Evolutionary conservation across 2,113 vertebrate species (phyloP), one percentile per base, ranked within the genome.

Genomic region (Aegithalos caudatus): DNA sequence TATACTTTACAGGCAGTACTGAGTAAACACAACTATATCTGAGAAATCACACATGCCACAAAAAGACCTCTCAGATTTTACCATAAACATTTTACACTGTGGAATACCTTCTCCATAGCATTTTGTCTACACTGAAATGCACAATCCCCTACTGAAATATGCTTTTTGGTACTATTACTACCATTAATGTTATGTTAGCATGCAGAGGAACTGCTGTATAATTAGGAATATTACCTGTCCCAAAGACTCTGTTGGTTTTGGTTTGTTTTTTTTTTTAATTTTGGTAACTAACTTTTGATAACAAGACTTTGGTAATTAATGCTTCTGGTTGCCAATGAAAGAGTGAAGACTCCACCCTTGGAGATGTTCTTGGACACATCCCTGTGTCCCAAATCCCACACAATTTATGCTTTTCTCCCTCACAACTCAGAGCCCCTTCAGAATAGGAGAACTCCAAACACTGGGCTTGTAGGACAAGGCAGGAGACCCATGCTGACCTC

Each of bases 401-500:
- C 31, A 24, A 37, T 57, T 81, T 27, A 5, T 67, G 20, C 40
- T 84, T 24, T n/a, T 23, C 64, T 76, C 56, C 60, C 44, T 62
- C 57, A 31, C 27, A 74, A 28, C 44, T 51, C 86, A 71, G 61
- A 74, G 42, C 40, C 48, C 0, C 0, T 45, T 57, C 56, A 35
- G 37, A 4, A 12, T 10, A 25, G 21, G 61, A 94, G 77, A 88
- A 86, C 35, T 81, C 80, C 56, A 74, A 92, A 64, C 56, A 12
- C 51, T 23, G 47, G 79, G 86, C 25, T 18, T 74, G 80, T 25
- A 84, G 91, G 86, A 79, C 92, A 81, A 92, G 83, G 45, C 86
- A 94, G 80, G 58, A 89, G 83, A 95, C 9, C 67, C 76, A 74
- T 9, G 86, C 83, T 94, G 95, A 97, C 94, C 95, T 60, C 88